Evolutionary conservation across 2,888 invertebrate genomes (phyloP).

Genomic region (Lycia hirtaria): DNA sequence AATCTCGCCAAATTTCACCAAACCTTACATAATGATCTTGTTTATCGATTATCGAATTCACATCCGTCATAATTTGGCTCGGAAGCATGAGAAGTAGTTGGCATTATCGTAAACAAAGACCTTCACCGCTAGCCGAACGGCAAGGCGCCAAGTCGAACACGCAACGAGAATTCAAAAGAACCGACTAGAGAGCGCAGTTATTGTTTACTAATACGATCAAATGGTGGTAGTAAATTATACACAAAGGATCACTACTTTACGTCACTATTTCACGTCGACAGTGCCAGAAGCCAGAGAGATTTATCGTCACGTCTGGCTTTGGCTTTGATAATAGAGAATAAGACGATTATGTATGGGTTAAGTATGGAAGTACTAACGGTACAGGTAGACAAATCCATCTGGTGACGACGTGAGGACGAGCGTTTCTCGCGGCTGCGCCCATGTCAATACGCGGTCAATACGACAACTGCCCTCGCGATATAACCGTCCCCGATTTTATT

Average conservation of each 20-base stretch:
- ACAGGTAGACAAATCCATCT: conserved; percentile 80
- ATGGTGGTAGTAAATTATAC: conserved; percentile 11
- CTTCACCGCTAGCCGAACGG: conserved; percentile 61
- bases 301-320: conserved; percentile 31
- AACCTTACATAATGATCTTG: neutral
- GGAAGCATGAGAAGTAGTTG: conserved; percentile 65
- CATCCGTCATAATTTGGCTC: conserved; percentile 56
- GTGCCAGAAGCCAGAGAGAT: conserved; percentile 30
- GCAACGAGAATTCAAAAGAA: conserved; percentile 23
- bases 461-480: conserved; percentile 66
- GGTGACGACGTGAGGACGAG: conserved; percentile 80
- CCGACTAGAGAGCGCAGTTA: neutral
- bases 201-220: conserved; percentile 13
- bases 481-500: conserved; percentile 74
- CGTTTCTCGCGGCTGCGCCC: conserved; percentile 81
- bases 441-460: conserved; percentile 74
- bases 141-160: conserved; percentile 62
- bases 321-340: conserved; percentile 36
- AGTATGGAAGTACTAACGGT: conserved; percentile 66
- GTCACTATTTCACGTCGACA: conserved; percentile 28
- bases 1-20: conserved; percentile 5
- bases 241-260: conserved; percentile 29
- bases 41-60: conserved; percentile 15
- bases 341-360: conserved; percentile 21
- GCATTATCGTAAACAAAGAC: conserved; percentile 61